These are phyloP conservation scores for Ischnura elegans DNA, from an alignment of 2,888 invertebrate species.

Conservation along the genomic window DNA sequence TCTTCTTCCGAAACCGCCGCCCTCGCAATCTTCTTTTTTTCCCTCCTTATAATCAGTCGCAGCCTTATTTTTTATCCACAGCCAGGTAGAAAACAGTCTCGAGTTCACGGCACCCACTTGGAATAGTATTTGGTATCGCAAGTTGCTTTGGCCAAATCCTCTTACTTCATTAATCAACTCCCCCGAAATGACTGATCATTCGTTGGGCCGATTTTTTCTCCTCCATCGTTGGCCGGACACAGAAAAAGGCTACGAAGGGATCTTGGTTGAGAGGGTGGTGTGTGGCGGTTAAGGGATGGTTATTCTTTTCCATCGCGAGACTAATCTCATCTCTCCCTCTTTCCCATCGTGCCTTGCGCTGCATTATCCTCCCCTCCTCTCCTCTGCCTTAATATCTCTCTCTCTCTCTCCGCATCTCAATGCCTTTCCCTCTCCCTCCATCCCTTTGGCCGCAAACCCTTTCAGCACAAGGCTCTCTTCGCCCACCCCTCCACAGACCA, in stretches of 20 bases:
- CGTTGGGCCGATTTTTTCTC: neutral
- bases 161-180: constrained; percentile 10
- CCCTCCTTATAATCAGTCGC: neutral
- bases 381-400: neutral
- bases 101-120: neutral
- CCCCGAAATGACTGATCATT: neutral
- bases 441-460: neutral
- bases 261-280: neutral
- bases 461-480: neutral
- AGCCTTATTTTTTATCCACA: neutral
- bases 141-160: constrained; percentile 3
- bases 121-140: neutral
- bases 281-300: neutral
- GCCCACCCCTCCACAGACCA: neutral
- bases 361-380: neutral
- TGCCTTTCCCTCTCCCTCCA: neutral
- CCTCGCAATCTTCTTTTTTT: neutral
- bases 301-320: constrained; percentile 17
- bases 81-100: neutral
- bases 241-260: neutral
- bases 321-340: constrained; percentile 27
- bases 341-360: neutral
- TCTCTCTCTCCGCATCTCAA: no score
- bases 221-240: neutral
- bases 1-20: neutral